Evolutionary conservation across 2,113 vertebrate species (phyloP), one percentile per base, ranked within the genome.

Genomic region (Hippocampus guttulatus): DNA sequence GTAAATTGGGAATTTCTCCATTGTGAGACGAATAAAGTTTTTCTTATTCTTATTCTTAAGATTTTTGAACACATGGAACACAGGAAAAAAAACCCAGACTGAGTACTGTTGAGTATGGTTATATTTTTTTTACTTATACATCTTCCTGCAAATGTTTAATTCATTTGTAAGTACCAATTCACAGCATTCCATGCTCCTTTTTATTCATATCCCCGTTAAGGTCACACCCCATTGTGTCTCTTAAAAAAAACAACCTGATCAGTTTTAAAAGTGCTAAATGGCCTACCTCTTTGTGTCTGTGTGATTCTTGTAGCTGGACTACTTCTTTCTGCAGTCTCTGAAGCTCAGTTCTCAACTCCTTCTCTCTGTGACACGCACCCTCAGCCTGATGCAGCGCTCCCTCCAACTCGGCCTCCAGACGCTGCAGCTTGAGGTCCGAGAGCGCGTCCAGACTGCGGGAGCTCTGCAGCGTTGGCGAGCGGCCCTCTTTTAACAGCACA

Each of bases 241-340:
- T 55, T 55, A n/a, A 2, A n/a, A 54, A 54, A 55, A 23, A 0
- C 3, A 33, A 33, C 52, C 52, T n/a, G n/a, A 55, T 5, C 54
- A 57, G 23, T 57, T 57, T n/a, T 23, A 60, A 61, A 61, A 61
- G 27, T 61, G 3, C 47, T 18, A 20, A 51, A 20, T 18, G 23
- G 6, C 27, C 21, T 64, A 88, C 87, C 87, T 92, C 93, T 68
- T 92, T 91, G 51, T 94, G 88, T 68, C 92, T 91, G 47, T 94
- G 89, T 2, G 69, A 87, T 38, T 96, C 92, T 75, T 93, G 93
- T 69, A 94, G 92, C 30, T 94, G 90, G 43, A 92, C 92, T 21
- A 95, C 89, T 82, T 95, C 93, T 0, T 90, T 91, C 84, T 95
- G 94, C 20, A 96, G 88, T 69, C 91, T 80, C 81, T 95, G 93